These are phyloP conservation scores for Eupeodes latifasciatus DNA, from an alignment of 2,888 invertebrate genomes.

Conservation along the genomic window DNA sequence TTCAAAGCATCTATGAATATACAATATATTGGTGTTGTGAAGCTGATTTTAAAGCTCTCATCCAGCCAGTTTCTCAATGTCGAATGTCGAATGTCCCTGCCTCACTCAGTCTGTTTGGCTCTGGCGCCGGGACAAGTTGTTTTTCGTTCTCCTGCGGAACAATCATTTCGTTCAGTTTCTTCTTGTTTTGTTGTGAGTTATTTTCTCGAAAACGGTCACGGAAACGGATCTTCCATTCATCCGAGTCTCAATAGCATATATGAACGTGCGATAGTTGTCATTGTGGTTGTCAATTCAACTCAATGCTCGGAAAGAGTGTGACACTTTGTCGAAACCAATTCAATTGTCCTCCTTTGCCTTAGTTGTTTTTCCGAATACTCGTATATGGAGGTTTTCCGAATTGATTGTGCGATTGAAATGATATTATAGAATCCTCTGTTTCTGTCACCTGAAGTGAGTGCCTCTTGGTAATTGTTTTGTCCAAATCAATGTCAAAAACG, in stretches of 20 bases:
- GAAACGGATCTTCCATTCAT: slow-evolving; percentile 47
- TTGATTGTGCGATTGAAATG: slow-evolving; percentile 28
- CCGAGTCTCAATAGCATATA: slow-evolving; percentile 21
- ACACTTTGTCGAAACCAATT: slow-evolving; percentile 29
- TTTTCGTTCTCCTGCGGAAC: slow-evolving; percentile 56
- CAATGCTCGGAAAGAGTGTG: slow-evolving; percentile 9
- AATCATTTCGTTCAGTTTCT: slow-evolving; percentile 64
- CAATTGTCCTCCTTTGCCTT: background rate
- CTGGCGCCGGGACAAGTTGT: slow-evolving; percentile 74
- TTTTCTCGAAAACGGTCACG: slow-evolving; percentile 42
- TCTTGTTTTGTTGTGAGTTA: slow-evolving; percentile 63
- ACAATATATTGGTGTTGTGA: background rate
- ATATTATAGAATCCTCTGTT: slow-evolving; percentile 45
- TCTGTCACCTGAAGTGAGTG: slow-evolving; percentile 71
- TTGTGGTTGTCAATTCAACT: slow-evolving; percentile 38
- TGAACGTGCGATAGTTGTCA: slow-evolving; percentile 1
- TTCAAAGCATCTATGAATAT: background rate
- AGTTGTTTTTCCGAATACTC: background rate
- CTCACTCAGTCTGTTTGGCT: slow-evolving; percentile 70
- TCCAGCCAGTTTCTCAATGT: slow-evolving; percentile 65
- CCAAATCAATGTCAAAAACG: slow-evolving; percentile 63
- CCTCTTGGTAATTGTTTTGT: slow-evolving; percentile 53
- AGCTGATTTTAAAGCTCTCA: slow-evolving; percentile 54
- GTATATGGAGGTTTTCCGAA: background rate
- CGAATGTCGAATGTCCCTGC: background rate